Evolutionary conservation across 2,113 vertebrate species (phyloP).

Genomic region (Drymodes brunneopygia): DNA sequence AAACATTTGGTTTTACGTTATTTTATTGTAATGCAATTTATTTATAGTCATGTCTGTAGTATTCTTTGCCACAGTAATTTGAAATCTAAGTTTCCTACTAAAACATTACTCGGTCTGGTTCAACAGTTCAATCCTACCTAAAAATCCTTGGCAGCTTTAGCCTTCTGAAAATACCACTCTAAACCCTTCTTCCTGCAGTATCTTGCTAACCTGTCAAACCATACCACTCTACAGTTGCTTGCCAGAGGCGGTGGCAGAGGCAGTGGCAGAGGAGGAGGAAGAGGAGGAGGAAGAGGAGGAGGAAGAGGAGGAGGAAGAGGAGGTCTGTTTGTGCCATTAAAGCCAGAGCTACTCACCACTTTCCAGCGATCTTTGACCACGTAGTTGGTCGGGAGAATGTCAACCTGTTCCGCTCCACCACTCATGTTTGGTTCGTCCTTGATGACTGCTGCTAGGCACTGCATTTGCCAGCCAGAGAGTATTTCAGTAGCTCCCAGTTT

Average conservation of each 20-base stretch:
- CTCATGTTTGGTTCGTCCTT: slow-evolving; percentile 99
- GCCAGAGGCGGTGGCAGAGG: no score
- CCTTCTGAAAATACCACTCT: neutral
- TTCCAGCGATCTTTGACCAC: slow-evolving; percentile 99
- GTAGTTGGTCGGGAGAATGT: slow-evolving; percentile 97
- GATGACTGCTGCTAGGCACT: slow-evolving; percentile 93
- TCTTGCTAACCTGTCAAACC: neutral
- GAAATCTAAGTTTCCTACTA: neutral
- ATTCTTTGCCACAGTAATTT: neutral
- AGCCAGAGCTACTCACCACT: slow-evolving; percentile 84
- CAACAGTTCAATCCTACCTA: neutral
- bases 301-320: neutral
- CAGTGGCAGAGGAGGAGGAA: neutral
- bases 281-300: neutral
- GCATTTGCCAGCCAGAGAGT: slow-evolving; percentile 91
- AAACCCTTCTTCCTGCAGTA: neutral
- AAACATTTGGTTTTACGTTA: neutral
- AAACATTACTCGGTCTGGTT: neutral
- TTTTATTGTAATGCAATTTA: neutral
- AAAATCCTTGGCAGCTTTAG: neutral
- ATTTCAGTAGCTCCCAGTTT: slow-evolving; percentile 90
- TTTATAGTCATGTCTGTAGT: neutral
- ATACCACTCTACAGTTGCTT: neutral
- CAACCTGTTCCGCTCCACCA: slow-evolving; percentile 92
- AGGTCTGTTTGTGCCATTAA: neutral